Evolutionary conservation across 2,888 invertebrate species (phyloP).

Genomic region (Doris montereyensis): DNA sequence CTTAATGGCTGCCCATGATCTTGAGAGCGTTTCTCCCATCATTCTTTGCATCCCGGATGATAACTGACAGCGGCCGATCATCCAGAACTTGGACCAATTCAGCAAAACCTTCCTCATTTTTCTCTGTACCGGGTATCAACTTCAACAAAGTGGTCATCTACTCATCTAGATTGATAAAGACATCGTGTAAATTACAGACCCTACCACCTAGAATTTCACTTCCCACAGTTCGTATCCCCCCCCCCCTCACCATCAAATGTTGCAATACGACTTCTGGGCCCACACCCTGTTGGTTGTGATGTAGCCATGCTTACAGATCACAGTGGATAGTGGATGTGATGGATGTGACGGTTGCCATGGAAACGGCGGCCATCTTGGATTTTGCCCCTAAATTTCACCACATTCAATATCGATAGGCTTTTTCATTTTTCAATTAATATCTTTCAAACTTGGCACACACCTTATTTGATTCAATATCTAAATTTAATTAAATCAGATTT

Average conservation of each 20-base stretch:
- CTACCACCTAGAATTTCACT: slow-evolving; percentile 27
- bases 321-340: no score
- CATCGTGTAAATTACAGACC: slow-evolving; percentile 35
- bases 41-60: slow-evolving; percentile 47
- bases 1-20: slow-evolving; percentile 45
- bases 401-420: no score
- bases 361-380: no score
- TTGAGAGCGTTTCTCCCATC: slow-evolving; percentile 48
- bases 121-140: slow-evolving; percentile 40
- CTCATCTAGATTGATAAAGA: slow-evolving; percentile 9
- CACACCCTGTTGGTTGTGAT: slow-evolving; percentile 47
- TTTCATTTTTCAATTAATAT: no score
- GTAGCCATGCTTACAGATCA: no score
- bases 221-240: slow-evolving; percentile 41
- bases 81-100: slow-evolving; percentile 48
- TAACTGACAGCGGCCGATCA: slow-evolving; percentile 43
- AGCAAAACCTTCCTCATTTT: slow-evolving; percentile 47
- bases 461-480: no score
- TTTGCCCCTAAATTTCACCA: no score
- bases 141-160: neutral
- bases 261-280: no score
- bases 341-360: no score
- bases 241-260: slow-evolving; percentile 41
- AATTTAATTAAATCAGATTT: no score
- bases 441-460: no score